Conservation (phyloP, 37 sponge, comb jelly and placozoan species). For the Axinella damicornis region DNA sequence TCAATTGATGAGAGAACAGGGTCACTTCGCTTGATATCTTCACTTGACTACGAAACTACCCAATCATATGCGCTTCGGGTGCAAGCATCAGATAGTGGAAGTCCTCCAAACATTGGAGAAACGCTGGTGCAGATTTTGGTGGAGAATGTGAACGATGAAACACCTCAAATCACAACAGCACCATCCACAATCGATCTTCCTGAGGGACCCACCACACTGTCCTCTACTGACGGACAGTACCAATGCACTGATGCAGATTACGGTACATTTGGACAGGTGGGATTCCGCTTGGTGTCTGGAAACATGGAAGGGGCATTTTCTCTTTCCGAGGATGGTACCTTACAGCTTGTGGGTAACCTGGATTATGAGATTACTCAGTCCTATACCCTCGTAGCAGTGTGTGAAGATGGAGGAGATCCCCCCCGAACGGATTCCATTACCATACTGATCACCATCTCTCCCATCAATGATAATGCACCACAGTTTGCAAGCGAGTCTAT, state of each 20-base stretch:
- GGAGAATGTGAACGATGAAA: conserved; percentile 58
- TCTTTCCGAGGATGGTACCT: conserved; percentile 33
- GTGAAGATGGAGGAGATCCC: conserved; percentile 70
- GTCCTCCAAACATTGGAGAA: conserved; percentile 39
- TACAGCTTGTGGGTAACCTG: conserved; percentile 38
- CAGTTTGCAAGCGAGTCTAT: conserved; percentile 15
- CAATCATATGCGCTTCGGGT: conserved; percentile 41
- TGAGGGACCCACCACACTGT: conserved; percentile 12
- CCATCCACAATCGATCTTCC: not conserved
- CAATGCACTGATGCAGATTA: conserved; percentile 62
- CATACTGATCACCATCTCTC: conserved; percentile 44
- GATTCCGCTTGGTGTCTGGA: conserved; percentile 47
- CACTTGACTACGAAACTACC: conserved; percentile 65
- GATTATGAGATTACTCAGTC: conserved; percentile 48
- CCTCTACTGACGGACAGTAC: conserved; percentile 2
- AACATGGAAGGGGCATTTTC: conserved; percentile 11
- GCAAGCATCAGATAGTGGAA: conserved; percentile 51
- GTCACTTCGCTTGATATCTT: conserved; percentile 27
- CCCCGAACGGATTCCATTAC: conserved; percentile 23
- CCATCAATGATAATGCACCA: conserved; percentile 72
- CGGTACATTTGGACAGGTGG: conserved; percentile 54
- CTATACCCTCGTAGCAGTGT: conserved; percentile 46
- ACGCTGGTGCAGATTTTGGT: conserved; percentile 41
- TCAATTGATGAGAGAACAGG: conserved; percentile 46
- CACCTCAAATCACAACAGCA: conserved; percentile 38